Base-by-base conservation (phyloP, 2,113 vertebrate genomes). In the Plectropomus leopardus region DNA sequence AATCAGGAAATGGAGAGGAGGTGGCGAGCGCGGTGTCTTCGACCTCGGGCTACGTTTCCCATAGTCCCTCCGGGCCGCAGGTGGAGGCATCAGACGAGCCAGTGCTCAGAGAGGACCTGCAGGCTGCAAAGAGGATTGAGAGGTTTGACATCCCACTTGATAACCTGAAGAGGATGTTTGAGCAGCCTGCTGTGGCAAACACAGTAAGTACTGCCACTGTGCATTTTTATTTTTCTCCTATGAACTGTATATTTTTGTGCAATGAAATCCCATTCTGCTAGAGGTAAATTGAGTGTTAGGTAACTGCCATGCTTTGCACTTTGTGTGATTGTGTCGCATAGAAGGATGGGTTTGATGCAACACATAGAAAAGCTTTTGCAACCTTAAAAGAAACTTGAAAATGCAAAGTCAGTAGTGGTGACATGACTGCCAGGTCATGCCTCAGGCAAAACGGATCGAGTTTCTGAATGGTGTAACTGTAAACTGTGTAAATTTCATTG, bases 121-220 rank as follows among this genome's bases (percentile, higher is more conserved):
- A 88, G 84, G 90, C 89, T 32, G 73, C 87, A 19, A 92, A 83
- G 81, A 93, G 71, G 86, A 93, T 95, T 1, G 94, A 96, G 78
- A 93, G 89, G 88, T 96, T 96, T 54, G 76, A 94, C 88, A 93
- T 96, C 82, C 94, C 94, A 0, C 94, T 96, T 0, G 85, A 88
- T 30, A 91, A 87, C 77, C 93, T 96, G 79, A 96, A 93, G 89
- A 95, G 88, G 91, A 94, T 95, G 95, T 95, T 96, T 85, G 95
- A 96, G 91, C 95, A 92, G 60, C 91, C 93, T 0, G 45, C 79
- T 2, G 72, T 3, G 1, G 61, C 54, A 3, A 73, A 53, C 57
- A 26, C 78, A 26, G 95, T 95, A 57, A 95, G 94, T 92, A 51
- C 61, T 5, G 0, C 36, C 28, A 1, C 53, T 66, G 21, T 16